Conservation (phyloP, 2,888 invertebrate genomes). For the Noctua janthina region DNA sequence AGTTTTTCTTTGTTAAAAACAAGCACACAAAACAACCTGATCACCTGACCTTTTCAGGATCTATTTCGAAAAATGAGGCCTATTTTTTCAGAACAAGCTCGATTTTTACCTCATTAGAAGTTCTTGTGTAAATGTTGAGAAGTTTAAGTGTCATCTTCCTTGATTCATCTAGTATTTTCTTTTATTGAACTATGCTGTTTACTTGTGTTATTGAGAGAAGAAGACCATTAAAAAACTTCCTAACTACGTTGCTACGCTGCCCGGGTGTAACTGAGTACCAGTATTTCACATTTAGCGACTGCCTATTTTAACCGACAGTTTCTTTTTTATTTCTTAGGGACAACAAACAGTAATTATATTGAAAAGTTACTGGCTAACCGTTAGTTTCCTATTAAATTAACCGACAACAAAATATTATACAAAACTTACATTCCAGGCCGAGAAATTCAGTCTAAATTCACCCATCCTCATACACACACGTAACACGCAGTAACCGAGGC, state of each 20-base stretch:
- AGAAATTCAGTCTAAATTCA: constrained; percentile 2
- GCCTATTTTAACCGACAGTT: neutral
- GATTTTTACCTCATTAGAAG: neutral
- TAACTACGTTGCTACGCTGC: too few relatives aligned
- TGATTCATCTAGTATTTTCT: neutral
- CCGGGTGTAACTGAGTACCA: neutral
- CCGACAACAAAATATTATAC: neutral
- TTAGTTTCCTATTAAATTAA: neutral
- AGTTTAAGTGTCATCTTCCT: neutral
- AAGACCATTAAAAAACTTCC: neutral
- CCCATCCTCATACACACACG: neutral
- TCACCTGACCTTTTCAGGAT: neutral
- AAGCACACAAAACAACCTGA: neutral
- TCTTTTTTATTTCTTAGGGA: neutral
- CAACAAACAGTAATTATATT: neutral
- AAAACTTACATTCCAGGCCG: neutral
- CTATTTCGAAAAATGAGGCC: neutral
- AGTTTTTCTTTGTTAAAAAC: constrained; percentile 9
- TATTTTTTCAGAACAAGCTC: neutral
- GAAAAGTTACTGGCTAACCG: neutral
- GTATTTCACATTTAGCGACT: neutral
- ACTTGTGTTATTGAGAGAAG: neutral
- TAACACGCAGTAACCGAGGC: constrained; percentile 11
- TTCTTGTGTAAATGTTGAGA: neutral
- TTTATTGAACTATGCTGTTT: neutral